Evolutionary conservation across 2,113 vertebrate species (phyloP).

Genomic region (Geococcyx californianus): DNA sequence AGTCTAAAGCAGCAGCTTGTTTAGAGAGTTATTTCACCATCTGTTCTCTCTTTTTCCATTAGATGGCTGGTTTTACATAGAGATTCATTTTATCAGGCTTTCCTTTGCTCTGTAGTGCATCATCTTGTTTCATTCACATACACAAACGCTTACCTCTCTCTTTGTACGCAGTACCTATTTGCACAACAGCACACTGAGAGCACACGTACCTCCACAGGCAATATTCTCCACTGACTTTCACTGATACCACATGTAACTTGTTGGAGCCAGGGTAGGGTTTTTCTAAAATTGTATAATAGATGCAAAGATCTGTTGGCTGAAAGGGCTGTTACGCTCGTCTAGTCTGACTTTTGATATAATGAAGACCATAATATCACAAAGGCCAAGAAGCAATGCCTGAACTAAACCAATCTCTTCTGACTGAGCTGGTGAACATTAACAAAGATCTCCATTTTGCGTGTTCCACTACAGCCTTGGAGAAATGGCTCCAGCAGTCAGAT

Average conservation of each 20-base stretch:
- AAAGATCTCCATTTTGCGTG: background rate
- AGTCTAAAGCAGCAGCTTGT: conserved; percentile 53
- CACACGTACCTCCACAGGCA: background rate
- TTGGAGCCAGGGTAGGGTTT: background rate
- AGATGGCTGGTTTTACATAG: conserved; percentile 38
- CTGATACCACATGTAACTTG: background rate
- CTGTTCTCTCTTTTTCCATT: conserved; percentile 70
- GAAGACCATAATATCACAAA: conserved; percentile 3
- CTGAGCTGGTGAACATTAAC: background rate
- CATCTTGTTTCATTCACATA: conserved; percentile 25
- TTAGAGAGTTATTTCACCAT: conserved; percentile 59
- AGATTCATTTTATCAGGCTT: background rate
- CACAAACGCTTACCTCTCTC: background rate
- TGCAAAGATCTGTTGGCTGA: background rate
- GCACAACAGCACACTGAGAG: background rate
- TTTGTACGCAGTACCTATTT: background rate
- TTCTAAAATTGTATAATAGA: background rate
- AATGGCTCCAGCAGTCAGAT: background rate
- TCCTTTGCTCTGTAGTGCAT: background rate
- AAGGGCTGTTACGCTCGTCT: background rate
- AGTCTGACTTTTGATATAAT: background rate
- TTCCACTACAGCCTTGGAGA: background rate
- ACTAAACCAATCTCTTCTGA: background rate
- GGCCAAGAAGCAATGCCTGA: background rate
- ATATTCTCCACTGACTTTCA: background rate